Evolutionary conservation across 2,113 vertebrate genomes (phyloP), one percentile per base, ranked within the genome.

Genomic region (Aviceda subcristata): DNA sequence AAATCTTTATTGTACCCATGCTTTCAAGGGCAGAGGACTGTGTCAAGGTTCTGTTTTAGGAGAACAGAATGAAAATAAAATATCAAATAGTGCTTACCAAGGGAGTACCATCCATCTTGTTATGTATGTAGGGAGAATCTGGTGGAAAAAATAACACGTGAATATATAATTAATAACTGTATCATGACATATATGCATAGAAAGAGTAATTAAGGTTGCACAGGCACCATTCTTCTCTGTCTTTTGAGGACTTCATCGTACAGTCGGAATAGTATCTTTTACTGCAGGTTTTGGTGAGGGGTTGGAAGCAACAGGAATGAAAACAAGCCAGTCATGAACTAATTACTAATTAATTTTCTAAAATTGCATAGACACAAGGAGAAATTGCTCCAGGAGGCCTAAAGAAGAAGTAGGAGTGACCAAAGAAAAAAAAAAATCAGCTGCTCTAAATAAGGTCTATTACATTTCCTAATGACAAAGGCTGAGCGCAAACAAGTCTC

Each of bases 51-150:
- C 48, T 23, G 51, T 51, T 95, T 69, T 69, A 94, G n/a, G 51
- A 75, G n/a, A 95, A 83, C 6, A 93, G 56, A 90, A 90, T 66
- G 59, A 91, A 91, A 95, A 92, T n/a, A 93, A 93, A 96, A 57
- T 43, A 90, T 9, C 72, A 80, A 78, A 59, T n/a, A 60, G 43
- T 53, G 26, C 56, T 85, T 27, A 10, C 32, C 45, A 68, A 66
- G 20, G 24, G 45, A 92, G 12, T 30, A 53, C n/a, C 19, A 86
- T 69, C 43, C 46, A 80, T 68, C 57, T 81, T 85, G 22, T 29
- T 75, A 21, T 10, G 9, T 5, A 74, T 13, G 15, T 60, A 69
- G 16, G 45, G 36, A 91, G 77, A 75, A 86, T 48, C 46, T 60
- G 15, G 27, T 62, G 41, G 26, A 22, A 92, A 94, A 96, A 92